phyloP scores from a whole-genome alignment of 92 coral and sea anemone species.

The Epizoanthus scotinus region DNA sequence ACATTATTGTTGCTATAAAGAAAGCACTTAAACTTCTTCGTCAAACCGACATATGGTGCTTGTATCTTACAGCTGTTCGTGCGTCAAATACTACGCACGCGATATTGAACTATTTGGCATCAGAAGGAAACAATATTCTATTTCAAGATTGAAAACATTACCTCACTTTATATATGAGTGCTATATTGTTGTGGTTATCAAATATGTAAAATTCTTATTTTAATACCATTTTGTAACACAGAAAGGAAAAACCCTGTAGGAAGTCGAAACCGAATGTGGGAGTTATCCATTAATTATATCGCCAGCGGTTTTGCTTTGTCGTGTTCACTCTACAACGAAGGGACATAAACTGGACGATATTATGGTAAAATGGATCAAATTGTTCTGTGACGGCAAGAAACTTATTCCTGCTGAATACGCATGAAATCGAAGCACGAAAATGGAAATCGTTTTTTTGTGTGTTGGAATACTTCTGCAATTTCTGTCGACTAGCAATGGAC shows the following conservation, averaged over 20 bases:
- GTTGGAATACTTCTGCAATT: background rate
- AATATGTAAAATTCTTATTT: background rate
- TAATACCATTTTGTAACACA: background rate
- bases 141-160: background rate
- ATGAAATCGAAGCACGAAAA: background rate
- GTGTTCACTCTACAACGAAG: too few relatives aligned
- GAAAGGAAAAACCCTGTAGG: background rate
- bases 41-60: background rate
- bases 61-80: background rate
- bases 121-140: background rate
- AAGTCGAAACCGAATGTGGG: background rate
- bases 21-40: background rate
- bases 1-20: background rate
- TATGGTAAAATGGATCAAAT: too few relatives aligned
- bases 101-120: background rate
- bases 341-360: too few relatives aligned
- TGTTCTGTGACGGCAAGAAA: too few relatives aligned
- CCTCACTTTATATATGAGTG: background rate
- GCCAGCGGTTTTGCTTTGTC: too few relatives aligned
- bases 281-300: too few relatives aligned
- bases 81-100: constrained; percentile 28
- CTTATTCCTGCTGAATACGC: too few relatives aligned
- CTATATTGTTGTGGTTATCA: background rate
- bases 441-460: background rate
- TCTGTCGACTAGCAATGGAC: background rate